Evolutionary conservation across 1,140 invertebrate genomes (phyloP).

Genomic region (Scaptomyza graminum): DNA sequence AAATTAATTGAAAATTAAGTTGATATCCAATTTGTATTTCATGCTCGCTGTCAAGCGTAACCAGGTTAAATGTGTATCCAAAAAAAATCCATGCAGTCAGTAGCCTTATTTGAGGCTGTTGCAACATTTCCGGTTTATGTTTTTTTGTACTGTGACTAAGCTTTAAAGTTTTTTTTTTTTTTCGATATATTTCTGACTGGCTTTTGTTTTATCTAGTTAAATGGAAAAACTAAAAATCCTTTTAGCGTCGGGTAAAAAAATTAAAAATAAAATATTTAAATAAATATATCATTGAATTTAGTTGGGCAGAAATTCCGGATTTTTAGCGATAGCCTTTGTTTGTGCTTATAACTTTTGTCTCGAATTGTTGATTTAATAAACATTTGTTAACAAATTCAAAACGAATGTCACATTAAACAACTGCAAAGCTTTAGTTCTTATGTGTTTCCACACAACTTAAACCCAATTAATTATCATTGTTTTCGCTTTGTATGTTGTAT

Average conservation of each 20-base stretch:
- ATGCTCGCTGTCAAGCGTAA: background rate
- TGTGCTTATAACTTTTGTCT: background rate
- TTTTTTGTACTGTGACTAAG: background rate
- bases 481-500: background rate
- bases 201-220: background rate
- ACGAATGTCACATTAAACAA: background rate
- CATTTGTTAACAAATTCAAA: background rate
- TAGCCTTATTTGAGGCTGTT: background rate
- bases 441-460: background rate
- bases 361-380: background rate
- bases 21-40: constrained; percentile 7
- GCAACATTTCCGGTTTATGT: background rate
- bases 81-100: background rate
- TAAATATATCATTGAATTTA: too few species aligned
- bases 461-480: constrained; percentile 13
- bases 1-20: background rate
- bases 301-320: too few species aligned
- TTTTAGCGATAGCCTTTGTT: too few species aligned
- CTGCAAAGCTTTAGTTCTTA: background rate
- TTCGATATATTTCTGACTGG: background rate
- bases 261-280: too few species aligned
- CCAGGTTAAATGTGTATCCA: background rate
- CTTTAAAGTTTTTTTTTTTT: too few species aligned
- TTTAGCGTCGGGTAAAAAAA: too few species aligned
- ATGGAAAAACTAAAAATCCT: too few species aligned